Conservation (phyloP, 2,888 invertebrate genomes). For the Lucinisca nassula region DNA sequence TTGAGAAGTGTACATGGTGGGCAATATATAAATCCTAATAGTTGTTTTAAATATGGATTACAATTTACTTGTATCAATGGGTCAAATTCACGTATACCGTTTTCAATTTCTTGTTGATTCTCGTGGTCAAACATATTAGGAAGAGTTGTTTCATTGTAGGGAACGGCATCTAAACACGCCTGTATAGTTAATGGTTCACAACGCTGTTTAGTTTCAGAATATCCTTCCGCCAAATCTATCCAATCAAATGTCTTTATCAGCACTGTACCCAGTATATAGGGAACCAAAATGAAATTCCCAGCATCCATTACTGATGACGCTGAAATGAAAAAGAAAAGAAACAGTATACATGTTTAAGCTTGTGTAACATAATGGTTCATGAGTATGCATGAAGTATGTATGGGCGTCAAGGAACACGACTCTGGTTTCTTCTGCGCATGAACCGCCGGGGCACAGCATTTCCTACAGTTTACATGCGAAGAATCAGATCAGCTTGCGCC, state of each 20-base stretch:
- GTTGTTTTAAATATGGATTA: constrained; percentile 44
- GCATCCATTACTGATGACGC: background rate
- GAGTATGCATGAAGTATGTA: background rate
- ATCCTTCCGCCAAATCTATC: background rate
- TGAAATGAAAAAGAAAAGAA: background rate
- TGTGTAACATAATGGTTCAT: background rate
- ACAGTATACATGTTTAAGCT: no score
- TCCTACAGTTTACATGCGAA: no score
- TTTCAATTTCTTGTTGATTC: constrained; percentile 43
- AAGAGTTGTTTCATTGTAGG: constrained; percentile 62
- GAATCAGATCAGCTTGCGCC: no score
- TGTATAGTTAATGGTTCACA: constrained; percentile 2
- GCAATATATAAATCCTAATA: constrained; percentile 58
- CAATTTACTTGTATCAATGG: constrained; percentile 54
- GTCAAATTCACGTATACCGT: constrained; percentile 42
- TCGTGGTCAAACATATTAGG: constrained; percentile 57
- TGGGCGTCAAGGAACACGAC: no score
- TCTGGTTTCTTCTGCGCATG: no score
- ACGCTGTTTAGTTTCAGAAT: background rate
- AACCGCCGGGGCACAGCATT: no score
- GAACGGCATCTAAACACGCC: constrained; percentile 32
- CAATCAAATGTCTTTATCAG: background rate
- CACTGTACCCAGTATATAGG: background rate
- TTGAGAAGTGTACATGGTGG: constrained; percentile 58
- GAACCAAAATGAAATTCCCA: background rate